Conservation (phyloP, 2,113 vertebrate species). For the Sialia sialis region DNA sequence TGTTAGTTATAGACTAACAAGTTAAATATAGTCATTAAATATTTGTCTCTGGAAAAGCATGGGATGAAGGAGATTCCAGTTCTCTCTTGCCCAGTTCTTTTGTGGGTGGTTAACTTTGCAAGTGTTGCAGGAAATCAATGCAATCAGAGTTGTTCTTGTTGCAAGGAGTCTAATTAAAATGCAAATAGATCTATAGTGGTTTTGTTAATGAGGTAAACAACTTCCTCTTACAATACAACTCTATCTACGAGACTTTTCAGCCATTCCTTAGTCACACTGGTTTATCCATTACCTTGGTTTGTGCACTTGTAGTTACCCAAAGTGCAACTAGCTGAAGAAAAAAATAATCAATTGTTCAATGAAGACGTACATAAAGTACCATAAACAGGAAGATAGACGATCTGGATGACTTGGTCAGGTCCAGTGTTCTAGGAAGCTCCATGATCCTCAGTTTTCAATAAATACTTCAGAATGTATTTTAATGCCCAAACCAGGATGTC, state of each 20-base stretch:
- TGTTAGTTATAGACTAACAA: neutral
- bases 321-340: neutral
- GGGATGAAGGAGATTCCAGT: neutral
- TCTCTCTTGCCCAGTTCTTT: neutral
- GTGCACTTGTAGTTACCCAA: neutral
- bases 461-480: neutral
- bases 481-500: neutral
- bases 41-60: neutral
- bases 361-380: neutral
- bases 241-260: neutral
- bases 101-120: neutral
- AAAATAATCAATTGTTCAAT: neutral
- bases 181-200: neutral
- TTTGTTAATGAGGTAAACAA: neutral
- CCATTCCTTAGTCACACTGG: neutral
- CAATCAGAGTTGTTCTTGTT: neutral
- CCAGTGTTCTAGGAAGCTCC: neutral
- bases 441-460: neutral
- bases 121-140: neutral
- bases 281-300: neutral
- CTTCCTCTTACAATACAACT: neutral
- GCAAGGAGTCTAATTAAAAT: neutral
- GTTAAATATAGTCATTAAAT: neutral
- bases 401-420: neutral
- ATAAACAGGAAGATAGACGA: neutral